Conservation (phyloP, 2,797 vertebrate species). For the Phyllotis vaccarum region DNA sequence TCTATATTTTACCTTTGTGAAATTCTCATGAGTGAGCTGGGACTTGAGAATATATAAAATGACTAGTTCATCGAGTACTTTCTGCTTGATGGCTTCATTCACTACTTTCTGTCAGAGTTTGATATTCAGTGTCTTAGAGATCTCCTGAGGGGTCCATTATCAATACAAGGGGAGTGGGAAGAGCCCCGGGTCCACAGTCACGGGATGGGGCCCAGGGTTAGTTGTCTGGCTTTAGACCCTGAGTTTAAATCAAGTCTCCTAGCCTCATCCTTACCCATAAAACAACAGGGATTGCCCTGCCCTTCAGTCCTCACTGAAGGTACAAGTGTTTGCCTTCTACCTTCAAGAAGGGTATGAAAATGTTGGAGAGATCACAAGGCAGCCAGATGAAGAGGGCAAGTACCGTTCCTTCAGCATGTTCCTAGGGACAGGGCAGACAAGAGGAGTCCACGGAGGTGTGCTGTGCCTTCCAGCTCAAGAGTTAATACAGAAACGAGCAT, state of each 20-base stretch:
- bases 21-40: slow-evolving; percentile 14
- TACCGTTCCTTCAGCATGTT: not conserved
- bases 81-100: not conserved
- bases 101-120: not conserved
- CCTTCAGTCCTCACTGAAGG: not conserved
- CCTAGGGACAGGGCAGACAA: not conserved
- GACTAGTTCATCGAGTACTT: not conserved
- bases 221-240: not conserved
- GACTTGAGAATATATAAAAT: not conserved
- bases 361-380: not conserved
- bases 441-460: not conserved
- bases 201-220: not conserved
- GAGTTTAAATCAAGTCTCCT: not conserved
- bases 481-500: not conserved
- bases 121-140: not conserved
- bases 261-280: not conserved
- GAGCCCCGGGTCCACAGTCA: not conserved
- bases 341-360: not conserved
- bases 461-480: not conserved
- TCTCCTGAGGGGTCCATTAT: not conserved
- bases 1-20: slow-evolving; percentile 38
- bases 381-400: not conserved
- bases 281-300: not conserved
- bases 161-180: not conserved
- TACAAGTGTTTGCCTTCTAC: not conserved